Evolutionary conservation across 2,888 invertebrate species (phyloP), one percentile per base, ranked within the genome.

Genomic region (Leptinotarsa tumamoca): DNA sequence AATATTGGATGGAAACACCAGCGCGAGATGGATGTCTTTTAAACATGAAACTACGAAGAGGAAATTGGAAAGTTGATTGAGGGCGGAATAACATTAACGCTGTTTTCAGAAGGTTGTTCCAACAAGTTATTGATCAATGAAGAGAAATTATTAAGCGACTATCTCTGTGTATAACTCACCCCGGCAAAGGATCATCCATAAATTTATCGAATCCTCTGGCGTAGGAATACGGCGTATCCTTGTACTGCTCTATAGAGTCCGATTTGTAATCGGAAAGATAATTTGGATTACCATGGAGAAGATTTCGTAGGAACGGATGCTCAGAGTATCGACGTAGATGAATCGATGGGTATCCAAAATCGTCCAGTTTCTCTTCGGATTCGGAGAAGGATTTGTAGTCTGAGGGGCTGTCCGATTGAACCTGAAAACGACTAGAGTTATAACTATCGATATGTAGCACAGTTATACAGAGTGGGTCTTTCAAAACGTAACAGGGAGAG

Each of bases 171-270:
- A 23, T 68, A n/a, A 69, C 70, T 70, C 58, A 70, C 70, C 33
- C 15, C 27, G 61, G 50, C 21, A 49, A 18, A 7, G 43, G 58
- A 33, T 70, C 66, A 66, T 74, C 67, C 23, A 74, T 18, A 21
- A 76, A 74, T 21, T 76, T 67, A 14, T 73, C 76, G 68, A 58
- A 76, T 50, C 76, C 76, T 18, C 74, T 73, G 15, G 76, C 76
- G 23, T 76, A 76, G 21, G 76, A 73, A 66, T 23, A 68, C 3
- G 67, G 52, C 52, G 66, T 49, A 49, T 75, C 71, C 33, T 73
- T 27, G 63, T 71, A 68, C 15, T 73, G 68, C 33, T 76, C 66
- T 4, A 49, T 51, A n/a, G 71, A 43, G 33, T 73, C 68, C 27
- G 43, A 69, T 4, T 61, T 63, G 51, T 72, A 61, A 15, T 73